Base-by-base conservation (phyloP, 2,888 invertebrate genomes). In the Melieria picta region DNA sequence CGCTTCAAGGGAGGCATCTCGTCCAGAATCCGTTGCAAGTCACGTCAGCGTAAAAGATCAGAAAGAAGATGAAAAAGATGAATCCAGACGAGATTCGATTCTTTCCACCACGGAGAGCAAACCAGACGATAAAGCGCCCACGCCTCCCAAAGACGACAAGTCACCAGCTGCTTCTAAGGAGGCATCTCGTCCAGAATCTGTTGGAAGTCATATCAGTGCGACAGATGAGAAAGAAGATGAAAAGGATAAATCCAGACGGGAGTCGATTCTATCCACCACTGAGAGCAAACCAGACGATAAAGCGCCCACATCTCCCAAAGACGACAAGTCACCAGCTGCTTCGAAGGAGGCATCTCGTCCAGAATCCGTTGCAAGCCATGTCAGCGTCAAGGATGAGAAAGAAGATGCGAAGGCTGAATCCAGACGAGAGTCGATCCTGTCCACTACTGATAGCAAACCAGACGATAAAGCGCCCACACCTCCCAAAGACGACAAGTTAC, bases 341-440 rank as follows among this genome's bases (percentile, higher is more conserved):
- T 30, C 30, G 2, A 60, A 43, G 30, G 61, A 69, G 9, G 3
- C 61, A 69, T 76, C 76, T 0, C 30, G 66, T 11, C 69, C 61
- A 16, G 74, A 69, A 10, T 76, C 85, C 0, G 74, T 63, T 5
- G 66, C 64, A 13, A 78, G 76, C 43, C 76, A 77, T n/a, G 69
- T 66, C 5, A 69, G 63, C 13, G 55, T 62, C n/a, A 30, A 3
- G 3, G 30, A 30, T 30, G 30, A 30, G 30, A 69, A 72, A 48
- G 48, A 56, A 4, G 74, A 70, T 6, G 3, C 60, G 11, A 55
- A 71, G 9, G 66, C 42, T 13, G 67, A 47, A 11, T 61, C 65
- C 50, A 7, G 50, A 30, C 62, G 58, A 48, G 64, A 72, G 57
- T 71, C 71, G 11, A 5, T 68, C 0, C 46, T 7, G 7, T 73